phyloP scores from a whole-genome alignment of 1,140 invertebrate genomes.

The Tetraneura akinire region DNA sequence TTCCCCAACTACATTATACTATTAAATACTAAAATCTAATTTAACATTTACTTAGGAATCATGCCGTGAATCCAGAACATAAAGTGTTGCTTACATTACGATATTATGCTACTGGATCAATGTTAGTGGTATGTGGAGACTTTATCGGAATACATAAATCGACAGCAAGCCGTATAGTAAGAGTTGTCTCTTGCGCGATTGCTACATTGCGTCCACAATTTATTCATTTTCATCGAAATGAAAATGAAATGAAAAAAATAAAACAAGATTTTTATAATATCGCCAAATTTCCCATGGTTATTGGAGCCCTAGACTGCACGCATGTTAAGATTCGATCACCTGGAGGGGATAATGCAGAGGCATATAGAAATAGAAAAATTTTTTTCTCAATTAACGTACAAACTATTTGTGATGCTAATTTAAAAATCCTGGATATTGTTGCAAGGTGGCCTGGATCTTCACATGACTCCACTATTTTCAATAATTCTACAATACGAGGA shows the following conservation, averaged over 20 bases:
- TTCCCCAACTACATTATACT: too few relatives aligned
- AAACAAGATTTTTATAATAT: slow-evolving; percentile 57
- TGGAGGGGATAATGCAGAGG: slow-evolving; percentile 57
- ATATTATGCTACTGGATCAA: too few relatives aligned
- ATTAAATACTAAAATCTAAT: too few relatives aligned
- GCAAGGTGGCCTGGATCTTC: slow-evolving; percentile 58
- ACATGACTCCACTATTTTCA: too few relatives aligned
- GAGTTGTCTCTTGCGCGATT: slow-evolving; percentile 11
- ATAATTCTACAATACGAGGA: too few relatives aligned
- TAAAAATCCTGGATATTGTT: slow-evolving; percentile 58
- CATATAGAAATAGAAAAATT: too few relatives aligned
- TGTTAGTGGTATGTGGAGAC: too few relatives aligned
- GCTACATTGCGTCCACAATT: slow-evolving; percentile 43
- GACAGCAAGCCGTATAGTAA: slow-evolving; percentile 42
- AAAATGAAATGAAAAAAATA: slow-evolving; percentile 52
- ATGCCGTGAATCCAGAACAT: too few relatives aligned
- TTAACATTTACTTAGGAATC: too few relatives aligned
- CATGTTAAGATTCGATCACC: slow-evolving; percentile 57
- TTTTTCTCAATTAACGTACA: slow-evolving; percentile 61
- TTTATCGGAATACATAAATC: slow-evolving; percentile 28
- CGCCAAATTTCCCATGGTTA: slow-evolving; percentile 58
- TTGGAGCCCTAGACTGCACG: slow-evolving; percentile 60
- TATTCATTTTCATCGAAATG: slow-evolving; percentile 54
- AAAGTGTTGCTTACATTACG: too few relatives aligned
- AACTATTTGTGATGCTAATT: slow-evolving; percentile 57